These are phyloP conservation scores for Eublepharis macularius DNA, from an alignment of 2,113 vertebrate genomes.

Conservation along the genomic window DNA sequence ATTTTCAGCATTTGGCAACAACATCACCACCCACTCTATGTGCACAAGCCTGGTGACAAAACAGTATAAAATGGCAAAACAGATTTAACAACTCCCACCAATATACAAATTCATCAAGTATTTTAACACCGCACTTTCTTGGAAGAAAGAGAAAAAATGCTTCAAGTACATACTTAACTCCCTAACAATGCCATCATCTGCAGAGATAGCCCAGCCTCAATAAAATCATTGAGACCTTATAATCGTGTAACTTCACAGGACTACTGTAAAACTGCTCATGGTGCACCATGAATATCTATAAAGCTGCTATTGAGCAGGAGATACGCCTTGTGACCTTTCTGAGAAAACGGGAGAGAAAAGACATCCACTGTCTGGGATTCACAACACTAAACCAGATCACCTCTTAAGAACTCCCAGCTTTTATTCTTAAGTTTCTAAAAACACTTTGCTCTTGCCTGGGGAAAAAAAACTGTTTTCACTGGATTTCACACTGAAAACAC, in stretches of 20 bases:
- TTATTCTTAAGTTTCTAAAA: neutral
- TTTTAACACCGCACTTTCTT: neutral
- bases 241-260: too few relatives aligned
- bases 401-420: neutral
- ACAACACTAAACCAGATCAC: neutral
- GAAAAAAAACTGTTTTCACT: neutral
- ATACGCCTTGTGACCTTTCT: neutral
- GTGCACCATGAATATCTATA: neutral
- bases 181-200: neutral
- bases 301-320: neutral
- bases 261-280: neutral
- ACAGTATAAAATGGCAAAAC: neutral
- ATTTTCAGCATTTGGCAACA: neutral
- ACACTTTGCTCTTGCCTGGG: neutral
- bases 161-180: neutral
- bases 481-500: neutral
- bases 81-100: neutral
- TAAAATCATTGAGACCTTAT: too few relatives aligned
- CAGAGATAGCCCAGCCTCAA: too few relatives aligned
- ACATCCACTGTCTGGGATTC: neutral
- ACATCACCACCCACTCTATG: neutral
- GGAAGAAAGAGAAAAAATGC: neutral
- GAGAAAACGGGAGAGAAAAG: neutral
- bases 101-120: neutral
- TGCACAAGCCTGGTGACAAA: neutral